phyloP scores from a whole-genome alignment of 2,888 invertebrate genomes.

The Microdon myrmicae region DNA sequence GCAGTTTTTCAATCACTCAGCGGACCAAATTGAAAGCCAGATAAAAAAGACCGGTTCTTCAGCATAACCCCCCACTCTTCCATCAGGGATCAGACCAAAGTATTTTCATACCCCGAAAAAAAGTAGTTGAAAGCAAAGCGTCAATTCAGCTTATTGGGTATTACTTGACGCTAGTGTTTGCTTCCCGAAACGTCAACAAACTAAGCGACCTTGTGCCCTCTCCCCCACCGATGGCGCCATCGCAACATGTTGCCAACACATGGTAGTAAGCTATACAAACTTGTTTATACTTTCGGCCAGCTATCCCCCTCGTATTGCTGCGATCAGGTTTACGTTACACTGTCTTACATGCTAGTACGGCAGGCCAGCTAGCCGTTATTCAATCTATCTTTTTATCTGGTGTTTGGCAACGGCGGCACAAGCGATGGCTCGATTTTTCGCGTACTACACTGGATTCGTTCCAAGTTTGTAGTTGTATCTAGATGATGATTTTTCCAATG shows the following conservation, averaged over 20 bases:
- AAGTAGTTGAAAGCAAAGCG: neutral
- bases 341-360: too few species aligned
- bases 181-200: slow-evolving; percentile 51
- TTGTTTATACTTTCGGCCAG: too few species aligned
- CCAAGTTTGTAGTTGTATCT: slow-evolving; percentile 20
- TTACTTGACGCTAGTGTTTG: slow-evolving; percentile 25
- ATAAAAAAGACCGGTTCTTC: slow-evolving; percentile 3
- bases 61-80: slow-evolving; percentile 11
- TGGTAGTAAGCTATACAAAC: slow-evolving; percentile 14
- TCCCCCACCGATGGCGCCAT: slow-evolving; percentile 24
- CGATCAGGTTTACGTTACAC: neutral
- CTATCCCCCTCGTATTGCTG: too few species aligned
- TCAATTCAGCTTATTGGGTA: slow-evolving; percentile 6
- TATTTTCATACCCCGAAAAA: too few species aligned
- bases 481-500: slow-evolving; percentile 2
- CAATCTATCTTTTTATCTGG: slow-evolving; percentile 15
- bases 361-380: too few species aligned
- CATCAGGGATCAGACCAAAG: neutral
- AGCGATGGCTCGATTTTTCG: too few species aligned
- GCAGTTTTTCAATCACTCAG: neutral
- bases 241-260: slow-evolving; percentile 41
- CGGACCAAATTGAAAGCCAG: neutral
- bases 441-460: slow-evolving; percentile 12
- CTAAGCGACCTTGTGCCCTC: slow-evolving; percentile 48
- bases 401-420: neutral